These are phyloP conservation scores for Chunga burmeisteri DNA, from an alignment of 2,113 vertebrate genomes.

Conservation along the genomic window DNA sequence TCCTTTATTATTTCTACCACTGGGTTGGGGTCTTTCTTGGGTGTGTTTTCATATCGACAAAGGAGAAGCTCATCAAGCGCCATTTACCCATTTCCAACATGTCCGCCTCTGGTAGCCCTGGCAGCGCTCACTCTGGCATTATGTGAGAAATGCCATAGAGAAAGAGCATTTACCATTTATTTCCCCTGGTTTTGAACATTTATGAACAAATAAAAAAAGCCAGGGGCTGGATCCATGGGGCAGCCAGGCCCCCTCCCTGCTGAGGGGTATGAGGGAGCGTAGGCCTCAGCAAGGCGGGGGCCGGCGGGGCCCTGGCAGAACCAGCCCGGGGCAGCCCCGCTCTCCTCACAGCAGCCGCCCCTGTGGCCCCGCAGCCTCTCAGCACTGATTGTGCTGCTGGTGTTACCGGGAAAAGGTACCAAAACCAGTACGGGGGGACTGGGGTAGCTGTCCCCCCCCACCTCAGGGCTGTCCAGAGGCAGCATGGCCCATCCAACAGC, in stretches of 20 bases:
- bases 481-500: fast-evolving
- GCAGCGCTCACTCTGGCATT: not conserved
- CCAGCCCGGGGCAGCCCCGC: not conserved
- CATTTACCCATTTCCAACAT: not conserved
- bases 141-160: not conserved
- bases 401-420: not conserved
- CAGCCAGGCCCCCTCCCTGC: not conserved
- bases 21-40: not conserved
- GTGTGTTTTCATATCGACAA: not conserved
- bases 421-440: not conserved
- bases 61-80: not conserved
- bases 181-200: not conserved
- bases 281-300: not conserved
- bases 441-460: too few relatives aligned
- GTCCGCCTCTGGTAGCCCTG: not conserved
- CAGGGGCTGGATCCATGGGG: too few relatives aligned
- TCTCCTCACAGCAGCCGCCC: not conserved
- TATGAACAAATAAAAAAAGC: not conserved
- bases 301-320: not conserved
- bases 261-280: too few relatives aligned
- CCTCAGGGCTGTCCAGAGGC: not conserved
- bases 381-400: too few relatives aligned
- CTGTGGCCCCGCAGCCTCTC: not conserved
- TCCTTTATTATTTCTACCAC: not conserved
- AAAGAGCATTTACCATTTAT: not conserved